Evolutionary conservation across 2,113 vertebrate species (phyloP), one percentile per base, ranked within the genome.

Genomic region (Catagonus wagneri): DNA sequence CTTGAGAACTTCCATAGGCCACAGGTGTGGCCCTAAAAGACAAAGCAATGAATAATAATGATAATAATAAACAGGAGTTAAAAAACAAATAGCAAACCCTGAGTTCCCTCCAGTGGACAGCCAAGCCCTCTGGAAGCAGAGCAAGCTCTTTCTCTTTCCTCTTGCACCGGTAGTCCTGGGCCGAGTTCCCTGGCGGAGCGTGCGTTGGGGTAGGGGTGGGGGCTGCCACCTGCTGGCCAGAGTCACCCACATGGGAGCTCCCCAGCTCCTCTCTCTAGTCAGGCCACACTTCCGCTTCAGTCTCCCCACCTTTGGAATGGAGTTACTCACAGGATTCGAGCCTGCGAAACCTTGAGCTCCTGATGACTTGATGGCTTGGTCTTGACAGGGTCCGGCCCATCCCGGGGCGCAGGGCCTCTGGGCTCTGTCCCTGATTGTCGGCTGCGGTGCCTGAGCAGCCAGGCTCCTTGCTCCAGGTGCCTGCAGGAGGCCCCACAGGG

Each of bases 141-240:
- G 32, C 4, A 12, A 10, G 13, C 58, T 39, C 20, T 39, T 9
- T 1, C 5, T 25, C 5, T 60, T 61, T n/a, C 79, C 54, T 19
- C 2, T 16, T 58, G 39, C 23, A 19, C 1, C 15, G 63, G 27
- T 8, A 17, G n/a, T 34, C 1, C 7, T 3, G 0, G 25, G 50
- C 36, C 29, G 8, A 27, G 50, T 10, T n/a, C 58, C 54, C 10
- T 0, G 2, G 13, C 44, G 71, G 32, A 50, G n/a, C 27, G 19
- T 13, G 9, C 7, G 0, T 36, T 44, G 44, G 44, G 39, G 36
- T 58, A n/a, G 11, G 0, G 8, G 13, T 8, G 9, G 50, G 15
- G 58, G 58, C 79, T 36, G 90, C 32, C 4, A 3, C 7, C 32
- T 3, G 17, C 20, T 9, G 68, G 10, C 36, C 34, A 16, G 27